Conservation (phyloP, 2,888 invertebrate species). For the Chaetogeoica ovagalla region DNA sequence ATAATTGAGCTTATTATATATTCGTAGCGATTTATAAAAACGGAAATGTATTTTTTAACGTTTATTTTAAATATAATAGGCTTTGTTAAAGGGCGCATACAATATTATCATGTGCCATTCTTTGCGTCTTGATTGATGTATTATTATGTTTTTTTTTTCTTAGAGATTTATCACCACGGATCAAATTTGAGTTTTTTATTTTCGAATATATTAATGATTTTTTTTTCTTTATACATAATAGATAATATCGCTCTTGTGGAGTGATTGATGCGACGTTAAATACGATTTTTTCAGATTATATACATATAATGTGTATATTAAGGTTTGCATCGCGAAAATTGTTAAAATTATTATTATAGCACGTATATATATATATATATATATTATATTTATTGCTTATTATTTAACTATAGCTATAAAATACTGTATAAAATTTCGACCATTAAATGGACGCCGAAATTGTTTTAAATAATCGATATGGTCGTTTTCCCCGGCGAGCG, state of each 20-base stretch:
- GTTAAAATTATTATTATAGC: background rate
- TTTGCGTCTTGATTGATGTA: slow-evolving; percentile 31
- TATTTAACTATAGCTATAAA: background rate
- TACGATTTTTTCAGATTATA: slow-evolving; percentile 11
- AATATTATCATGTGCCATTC: slow-evolving; percentile 8
- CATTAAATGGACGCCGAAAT: too few species aligned
- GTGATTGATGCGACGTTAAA: slow-evolving; percentile 44
- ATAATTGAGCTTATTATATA: too few species aligned
- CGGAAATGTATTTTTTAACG: background rate
- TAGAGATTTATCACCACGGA: slow-evolving; percentile 36
- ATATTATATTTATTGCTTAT: too few species aligned
- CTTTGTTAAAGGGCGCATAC: background rate
- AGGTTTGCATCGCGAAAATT: background rate
- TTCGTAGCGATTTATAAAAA: too few species aligned
- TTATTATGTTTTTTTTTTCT: slow-evolving; percentile 4
- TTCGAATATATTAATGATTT: slow-evolving; percentile 39
- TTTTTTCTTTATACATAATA: slow-evolving; percentile 26
- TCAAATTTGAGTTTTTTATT: slow-evolving; percentile 24
- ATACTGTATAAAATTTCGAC: background rate
- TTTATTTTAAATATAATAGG: background rate
- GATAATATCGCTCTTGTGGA: slow-evolving; percentile 14
- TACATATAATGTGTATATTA: background rate
- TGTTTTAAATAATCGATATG: too few species aligned
- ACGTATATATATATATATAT: too few species aligned
- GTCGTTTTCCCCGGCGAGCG: too few species aligned